Evolutionary conservation across 2,797 vertebrate species (phyloP), one percentile per base, ranked within the genome.

Genomic region (Oryzias sinensis): DNA sequence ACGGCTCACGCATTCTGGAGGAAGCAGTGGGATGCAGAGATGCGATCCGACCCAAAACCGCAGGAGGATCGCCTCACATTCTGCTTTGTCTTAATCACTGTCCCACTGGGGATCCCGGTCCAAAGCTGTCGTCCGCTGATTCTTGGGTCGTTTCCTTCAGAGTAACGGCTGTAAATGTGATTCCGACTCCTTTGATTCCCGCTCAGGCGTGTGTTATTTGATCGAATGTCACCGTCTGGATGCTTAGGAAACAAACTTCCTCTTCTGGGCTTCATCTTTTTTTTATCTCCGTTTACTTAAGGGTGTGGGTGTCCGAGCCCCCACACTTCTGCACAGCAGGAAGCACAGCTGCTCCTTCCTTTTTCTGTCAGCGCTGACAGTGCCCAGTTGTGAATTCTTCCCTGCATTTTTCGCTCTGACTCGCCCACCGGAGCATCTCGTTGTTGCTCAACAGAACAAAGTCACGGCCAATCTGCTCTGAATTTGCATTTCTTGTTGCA

Each of bases 401-500:
- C 47, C 15, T 44, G 40, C 62, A 22, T 33, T 6, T 61, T 49
- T 68, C 25, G 5, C 44, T 3, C 14, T 44, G 48, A 45, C 56
- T 49, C 55, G 15, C 24, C 17, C 8, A 25, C 43, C 20, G 0
- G 27, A 47, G 13, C 15, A 22, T 9, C 17, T 62, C 54, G 14
- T 41, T n/a, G 25, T 47, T 25, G 37, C n/a, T 37, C 48, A 11
- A 37, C 41, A 5, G 2, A 56, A 42, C n/a, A 40, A 49, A 27
- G 62, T 42, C 43, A 17, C 46, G 53, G 56, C 57, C 67, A 68
- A 66, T 72, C 80, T 40, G 29, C 52, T 65, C 52, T 5, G 42
- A 49, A 81, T 81, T 67, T 72, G 55, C 80, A 82, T 75, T 80
- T 85, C 68, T 74, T 82, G 80, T 71, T 42, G 25, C 18, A 14